Evolutionary conservation across 37 sponge, comb jelly and placozoan genomes (phyloP).

Genomic region (Hexactinellida sp.): DNA sequence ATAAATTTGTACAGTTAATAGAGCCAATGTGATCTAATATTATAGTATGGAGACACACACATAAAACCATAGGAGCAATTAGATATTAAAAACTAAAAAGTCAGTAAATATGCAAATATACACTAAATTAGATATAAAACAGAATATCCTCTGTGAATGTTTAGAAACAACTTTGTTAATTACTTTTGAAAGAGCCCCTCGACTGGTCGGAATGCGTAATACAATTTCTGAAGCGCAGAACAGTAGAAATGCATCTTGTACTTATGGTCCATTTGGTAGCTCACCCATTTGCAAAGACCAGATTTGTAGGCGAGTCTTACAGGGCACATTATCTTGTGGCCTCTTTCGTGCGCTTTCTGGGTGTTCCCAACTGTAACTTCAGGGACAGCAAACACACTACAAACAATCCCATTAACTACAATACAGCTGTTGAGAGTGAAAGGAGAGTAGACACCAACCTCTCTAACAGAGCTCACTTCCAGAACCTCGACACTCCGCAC

Average conservation of each 20-base stretch:
- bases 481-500: background rate
- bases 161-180: background rate
- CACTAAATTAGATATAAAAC: no score
- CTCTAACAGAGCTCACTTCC: background rate
- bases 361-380: background rate
- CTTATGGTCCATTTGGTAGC: background rate
- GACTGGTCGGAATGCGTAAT: background rate
- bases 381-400: constrained; percentile 12
- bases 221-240: background rate
- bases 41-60: no score
- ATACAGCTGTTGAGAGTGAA: background rate
- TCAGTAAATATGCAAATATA: no score
- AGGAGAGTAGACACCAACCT: background rate
- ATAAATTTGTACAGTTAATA: no score
- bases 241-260: background rate
- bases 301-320: background rate
- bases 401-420: background rate
- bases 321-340: background rate
- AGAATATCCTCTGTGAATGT: background rate
- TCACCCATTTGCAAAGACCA: background rate
- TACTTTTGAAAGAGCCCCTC: background rate
- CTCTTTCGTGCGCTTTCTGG: background rate
- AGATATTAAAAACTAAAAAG: no score
- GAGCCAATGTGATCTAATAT: no score
- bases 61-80: no score